Evolutionary conservation across 2,888 invertebrate genomes (phyloP).

Genomic region (Balanococcus diminutus): DNA sequence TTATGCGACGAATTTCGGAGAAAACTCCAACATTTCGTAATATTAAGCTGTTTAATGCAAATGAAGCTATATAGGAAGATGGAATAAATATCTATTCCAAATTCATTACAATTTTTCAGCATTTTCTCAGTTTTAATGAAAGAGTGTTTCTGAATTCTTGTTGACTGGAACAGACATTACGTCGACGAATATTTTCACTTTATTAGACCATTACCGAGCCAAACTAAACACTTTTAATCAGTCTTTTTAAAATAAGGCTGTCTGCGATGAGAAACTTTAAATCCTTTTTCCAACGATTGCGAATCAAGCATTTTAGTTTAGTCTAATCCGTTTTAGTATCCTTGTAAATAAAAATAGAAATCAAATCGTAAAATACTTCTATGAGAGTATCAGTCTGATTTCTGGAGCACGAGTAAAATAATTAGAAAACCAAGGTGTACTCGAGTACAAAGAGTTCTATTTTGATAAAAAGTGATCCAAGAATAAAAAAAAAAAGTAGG

Average conservation of each 20-base stretch:
- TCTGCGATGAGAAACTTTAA: neutral
- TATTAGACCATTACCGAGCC: neutral
- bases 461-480: no score
- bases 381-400: no score
- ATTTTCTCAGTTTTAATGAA: neutral
- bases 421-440: no score
- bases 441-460: no score
- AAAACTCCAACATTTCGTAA: neutral
- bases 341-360: no score
- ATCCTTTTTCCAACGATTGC: no score
- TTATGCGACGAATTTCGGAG: neutral
- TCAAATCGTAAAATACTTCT: no score
- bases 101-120: constrained; percentile 1
- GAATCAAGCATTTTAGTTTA: no score
- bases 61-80: neutral
- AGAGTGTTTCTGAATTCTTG: neutral
- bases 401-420: no score
- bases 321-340: no score
- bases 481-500: no score
- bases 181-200: constrained; percentile 1
- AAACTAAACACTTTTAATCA: neutral
- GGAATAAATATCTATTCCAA: neutral
- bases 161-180: neutral
- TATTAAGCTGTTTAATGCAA: neutral
- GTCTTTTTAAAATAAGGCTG: neutral